Evolutionary conservation across 1,140 invertebrate genomes (phyloP), one percentile per base, ranked within the genome.

Genomic region (Triops cancriformis): DNA sequence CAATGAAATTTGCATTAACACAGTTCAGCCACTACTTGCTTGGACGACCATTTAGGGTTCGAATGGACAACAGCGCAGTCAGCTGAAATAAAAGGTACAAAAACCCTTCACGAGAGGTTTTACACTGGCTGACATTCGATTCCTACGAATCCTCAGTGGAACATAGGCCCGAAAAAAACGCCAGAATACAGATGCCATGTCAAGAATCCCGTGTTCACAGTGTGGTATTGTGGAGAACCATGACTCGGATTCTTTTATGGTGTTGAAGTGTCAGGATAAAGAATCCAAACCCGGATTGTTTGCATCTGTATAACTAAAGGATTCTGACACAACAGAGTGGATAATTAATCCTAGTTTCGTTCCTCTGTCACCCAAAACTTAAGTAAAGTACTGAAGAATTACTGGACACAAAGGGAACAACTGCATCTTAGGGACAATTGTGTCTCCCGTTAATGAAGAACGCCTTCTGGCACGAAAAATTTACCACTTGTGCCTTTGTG

Each of bases 1-100:
- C 84, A 23, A 74, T 87, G 14, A 73, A 86, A 14, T 83, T 80
- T 77, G n/a, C n/a, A n/a, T n/a, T n/a, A n/a, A n/a, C n/a, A n/a
- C n/a, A n/a, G n/a, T n/a, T n/a, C n/a, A n/a, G 82, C n/a, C 77
- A 79, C 72, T 87, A 84, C 79, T 18, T 87, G 11, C 78, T 82
- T 75, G 83, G 83, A 9, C 81, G 80, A 14, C 76, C 82, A 18
- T 86, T 87, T 76, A 83, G 72, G 1, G 82, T 86, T 1, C 41
- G 82, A 9, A 86, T 85, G n/a, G n/a, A n/a, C n/a, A n/a, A n/a
- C n/a, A n/a, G n/a, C n/a, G n/a, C n/a, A n/a, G n/a, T n/a, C n/a
- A n/a, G n/a, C n/a, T n/a, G n/a, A n/a, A n/a, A n/a, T n/a, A n/a
- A n/a, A n/a, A n/a, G n/a, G n/a, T n/a, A n/a, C n/a, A n/a, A n/a